Conservation (phyloP, 2,113 vertebrate genomes). For the Otis tarda region DNA sequence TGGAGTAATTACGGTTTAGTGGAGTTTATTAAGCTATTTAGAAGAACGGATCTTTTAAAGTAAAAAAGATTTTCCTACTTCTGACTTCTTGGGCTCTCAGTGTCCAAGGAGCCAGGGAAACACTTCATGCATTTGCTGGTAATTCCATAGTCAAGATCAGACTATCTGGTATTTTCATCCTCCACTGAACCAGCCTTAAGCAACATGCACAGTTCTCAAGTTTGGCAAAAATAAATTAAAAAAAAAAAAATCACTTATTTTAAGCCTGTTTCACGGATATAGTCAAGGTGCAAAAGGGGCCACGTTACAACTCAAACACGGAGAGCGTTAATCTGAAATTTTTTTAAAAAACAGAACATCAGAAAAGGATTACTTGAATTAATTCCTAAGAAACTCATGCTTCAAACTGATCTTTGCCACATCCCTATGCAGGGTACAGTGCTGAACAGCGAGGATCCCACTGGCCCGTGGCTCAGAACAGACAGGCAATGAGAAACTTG, state of each 20-base stretch:
- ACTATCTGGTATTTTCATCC: not conserved
- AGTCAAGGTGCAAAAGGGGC: not conserved
- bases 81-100: not conserved
- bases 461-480: not conserved
- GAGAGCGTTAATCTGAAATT: not conserved
- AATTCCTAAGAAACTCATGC: not conserved
- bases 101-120: not conserved
- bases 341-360: not conserved
- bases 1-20: not conserved
- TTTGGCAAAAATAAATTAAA: not conserved
- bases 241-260: not conserved
- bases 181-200: not conserved
- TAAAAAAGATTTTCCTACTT: not conserved
- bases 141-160: not conserved
- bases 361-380: not conserved
- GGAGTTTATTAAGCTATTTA: not conserved
- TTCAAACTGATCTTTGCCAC: not conserved
- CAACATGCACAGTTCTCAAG: not conserved
- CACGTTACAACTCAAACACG: not conserved
- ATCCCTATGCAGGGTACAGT: not conserved
- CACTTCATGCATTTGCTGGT: not conserved
- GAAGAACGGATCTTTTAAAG: not conserved
- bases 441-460: not conserved
- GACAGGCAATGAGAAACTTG: not conserved
- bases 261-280: not conserved